These are phyloP conservation scores for Cirrhinus mrigala DNA, from an alignment of 2,797 vertebrate species.

Conservation along the genomic window DNA sequence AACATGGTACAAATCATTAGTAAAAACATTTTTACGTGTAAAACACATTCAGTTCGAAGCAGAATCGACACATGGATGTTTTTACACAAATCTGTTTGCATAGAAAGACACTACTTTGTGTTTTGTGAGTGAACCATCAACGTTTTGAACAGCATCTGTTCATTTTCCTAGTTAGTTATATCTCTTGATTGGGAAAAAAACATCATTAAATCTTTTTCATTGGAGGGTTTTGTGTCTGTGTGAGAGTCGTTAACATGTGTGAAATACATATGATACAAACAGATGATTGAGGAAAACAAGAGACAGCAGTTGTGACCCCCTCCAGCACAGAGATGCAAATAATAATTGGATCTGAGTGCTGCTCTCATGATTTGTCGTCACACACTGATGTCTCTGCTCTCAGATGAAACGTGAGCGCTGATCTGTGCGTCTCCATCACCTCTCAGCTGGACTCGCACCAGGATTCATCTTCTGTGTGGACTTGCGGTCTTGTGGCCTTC, in stretches of 20 bases:
- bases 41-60: not conserved
- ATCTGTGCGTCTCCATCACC: conserved; percentile 24
- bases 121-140: not conserved
- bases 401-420: conserved; percentile 39
- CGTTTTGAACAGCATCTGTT: not conserved
- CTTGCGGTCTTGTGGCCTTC: not conserved
- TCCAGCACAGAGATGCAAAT: conserved; percentile 46
- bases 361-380: conserved; percentile 52
- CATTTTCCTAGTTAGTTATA: not conserved
- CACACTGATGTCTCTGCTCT: conserved; percentile 11
- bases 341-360: conserved; percentile 37
- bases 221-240: not conserved
- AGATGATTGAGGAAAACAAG: conserved; percentile 13
- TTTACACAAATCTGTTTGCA: not conserved
- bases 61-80: not conserved
- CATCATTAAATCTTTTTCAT: not conserved
- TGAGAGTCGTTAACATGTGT: not conserved
- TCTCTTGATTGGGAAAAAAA: not conserved
- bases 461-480: not conserved
- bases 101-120: not conserved
- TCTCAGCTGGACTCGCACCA: not conserved
- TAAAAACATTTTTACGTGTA: too few species aligned
- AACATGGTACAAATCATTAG: not conserved
- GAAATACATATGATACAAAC: not conserved
- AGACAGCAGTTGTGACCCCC: conserved; percentile 26